Percentiles rank a stretch among this genome's conserved stretches.
phyloP scores from a whole-genome alignment of 1,140 invertebrate species.

The Parapsyche elsis region DNA sequence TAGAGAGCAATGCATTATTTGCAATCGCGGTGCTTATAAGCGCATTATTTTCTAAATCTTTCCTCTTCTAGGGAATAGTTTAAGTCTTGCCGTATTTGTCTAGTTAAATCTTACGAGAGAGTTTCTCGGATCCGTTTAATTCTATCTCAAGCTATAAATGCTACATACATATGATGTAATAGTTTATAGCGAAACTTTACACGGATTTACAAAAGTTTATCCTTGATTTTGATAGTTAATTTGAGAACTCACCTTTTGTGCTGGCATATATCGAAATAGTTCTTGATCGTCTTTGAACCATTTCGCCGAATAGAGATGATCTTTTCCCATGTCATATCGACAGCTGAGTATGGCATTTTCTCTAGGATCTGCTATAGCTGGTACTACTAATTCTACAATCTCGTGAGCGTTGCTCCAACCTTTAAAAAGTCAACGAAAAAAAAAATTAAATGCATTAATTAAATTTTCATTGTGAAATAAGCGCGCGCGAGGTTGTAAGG shows the following conservation, averaged over 20 bases:
- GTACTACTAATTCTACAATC: slow-evolving; percentile 51
- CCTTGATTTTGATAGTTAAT: too few relatives aligned
- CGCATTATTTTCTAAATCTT: too few relatives aligned
- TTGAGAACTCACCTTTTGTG: slow-evolving; percentile 49
- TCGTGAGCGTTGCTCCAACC: slow-evolving; percentile 38
- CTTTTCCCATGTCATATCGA: slow-evolving; percentile 70
- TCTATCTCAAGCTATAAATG: not conserved
- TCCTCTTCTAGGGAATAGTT: too few relatives aligned
- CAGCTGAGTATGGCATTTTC: slow-evolving; percentile 68
- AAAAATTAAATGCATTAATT: too few relatives aligned
- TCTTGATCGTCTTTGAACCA: slow-evolving; percentile 83
- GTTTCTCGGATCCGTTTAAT: slow-evolving; percentile 14
- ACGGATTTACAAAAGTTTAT: not conserved
- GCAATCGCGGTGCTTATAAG: too few relatives aligned
- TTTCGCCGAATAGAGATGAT: slow-evolving; percentile 80
- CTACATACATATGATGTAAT: not conserved
- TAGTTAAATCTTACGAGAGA: slow-evolving; percentile 15
- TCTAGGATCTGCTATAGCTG: slow-evolving; percentile 58
- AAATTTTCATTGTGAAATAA: too few relatives aligned
- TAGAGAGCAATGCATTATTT: too few relatives aligned
- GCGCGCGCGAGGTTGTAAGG: too few relatives aligned
- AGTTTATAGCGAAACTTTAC: not conserved
- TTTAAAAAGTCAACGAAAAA: not conserved
- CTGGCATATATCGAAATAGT: slow-evolving; percentile 72
- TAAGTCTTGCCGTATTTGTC: not conserved